Percentiles rank a stretch among this genome's conserved stretches.
Conservation (phyloP, 2,797 vertebrate genomes). For the Argya squamiceps region DNA sequence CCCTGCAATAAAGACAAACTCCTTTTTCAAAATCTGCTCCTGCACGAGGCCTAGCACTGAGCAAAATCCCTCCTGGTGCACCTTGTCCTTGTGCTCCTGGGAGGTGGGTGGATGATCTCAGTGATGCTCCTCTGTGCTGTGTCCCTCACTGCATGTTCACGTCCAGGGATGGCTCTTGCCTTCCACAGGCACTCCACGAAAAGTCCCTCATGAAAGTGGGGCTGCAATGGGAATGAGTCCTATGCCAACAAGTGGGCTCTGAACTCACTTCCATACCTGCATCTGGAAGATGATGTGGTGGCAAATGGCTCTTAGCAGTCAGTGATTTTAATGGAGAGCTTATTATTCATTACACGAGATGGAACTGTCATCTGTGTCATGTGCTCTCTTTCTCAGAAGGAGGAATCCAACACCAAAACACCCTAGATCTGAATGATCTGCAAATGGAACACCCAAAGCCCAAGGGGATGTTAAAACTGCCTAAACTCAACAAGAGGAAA, state of each 20-base stretch:
- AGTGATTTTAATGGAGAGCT: background rate
- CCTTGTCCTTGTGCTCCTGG: background rate
- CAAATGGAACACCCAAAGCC: background rate
- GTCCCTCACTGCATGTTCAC: accelerated
- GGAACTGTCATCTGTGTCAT: background rate
- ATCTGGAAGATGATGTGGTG: background rate
- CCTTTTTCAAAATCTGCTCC: background rate
- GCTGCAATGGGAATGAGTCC: background rate
- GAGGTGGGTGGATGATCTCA: accelerated
- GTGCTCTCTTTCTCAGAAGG: background rate
- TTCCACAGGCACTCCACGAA: accelerated
- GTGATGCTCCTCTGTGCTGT: accelerated
- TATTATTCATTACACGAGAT: background rate
- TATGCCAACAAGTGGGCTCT: background rate
- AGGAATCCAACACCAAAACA: background rate
- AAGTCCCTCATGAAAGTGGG: accelerated
- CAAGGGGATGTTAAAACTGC: background rate
- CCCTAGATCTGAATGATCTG: background rate
- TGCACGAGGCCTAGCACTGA: accelerated
- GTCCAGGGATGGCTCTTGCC: accelerated
- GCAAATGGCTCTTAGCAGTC: accelerated
- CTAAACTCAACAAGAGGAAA: background rate
- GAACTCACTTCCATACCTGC: background rate
- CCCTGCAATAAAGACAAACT: background rate
- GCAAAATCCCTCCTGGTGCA: background rate